Evolutionary conservation across 2,797 vertebrate species (phyloP), one percentile per base, ranked within the genome.

Genomic region (Sebastes alutus): DNA sequence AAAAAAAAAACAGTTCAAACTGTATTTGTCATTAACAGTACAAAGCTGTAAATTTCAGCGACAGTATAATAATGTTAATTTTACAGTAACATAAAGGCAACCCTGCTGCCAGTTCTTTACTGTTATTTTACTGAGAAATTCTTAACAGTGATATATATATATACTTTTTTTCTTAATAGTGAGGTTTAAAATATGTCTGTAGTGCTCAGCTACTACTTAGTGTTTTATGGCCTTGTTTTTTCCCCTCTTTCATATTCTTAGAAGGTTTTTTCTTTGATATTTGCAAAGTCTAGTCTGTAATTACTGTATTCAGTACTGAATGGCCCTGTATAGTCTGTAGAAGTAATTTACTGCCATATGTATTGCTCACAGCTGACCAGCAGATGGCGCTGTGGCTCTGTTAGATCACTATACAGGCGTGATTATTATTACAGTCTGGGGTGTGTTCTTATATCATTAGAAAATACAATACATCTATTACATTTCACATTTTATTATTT

Each of bases 321-420:
- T 16, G 33, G 59, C 30, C 42, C 14, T 42, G 14, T 46, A 18
- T 3, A 46, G 42, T 46, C 61, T 33, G 58, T 5, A 18, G 22
- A n/a, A 73, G 23, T n/a, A n/a, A 61, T 78, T 59, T 1, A 14
- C 59, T 22, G 3, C 33, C 68, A 55, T 3, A 1, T 86, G 93
- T 56, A 88, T 11, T 77, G 10, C 49, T 65, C 20, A 8, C 0
- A 25, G 1, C 14, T 56, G 22, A 23, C 83, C 95, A 0, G 76
- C 86, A 95, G 94, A 90, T 52, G 84, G 86, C 77, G 87, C 80
- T 79, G 84, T 62, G 0, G 71, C 32, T 12, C 66, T 8, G 7
- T 52, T 12, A 55, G 32, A 59, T 23, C 54, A 1, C n/a, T 7
- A 13, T 30, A 55, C 33, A 55, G 20, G 12, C 42, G 13, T 38